A percentile compares a stretch with the other conserved stretches of the same genome.
These are phyloP conservation scores for Eupeodes luniger DNA, from an alignment of 2,888 invertebrate genomes.

Conservation along the genomic window DNA sequence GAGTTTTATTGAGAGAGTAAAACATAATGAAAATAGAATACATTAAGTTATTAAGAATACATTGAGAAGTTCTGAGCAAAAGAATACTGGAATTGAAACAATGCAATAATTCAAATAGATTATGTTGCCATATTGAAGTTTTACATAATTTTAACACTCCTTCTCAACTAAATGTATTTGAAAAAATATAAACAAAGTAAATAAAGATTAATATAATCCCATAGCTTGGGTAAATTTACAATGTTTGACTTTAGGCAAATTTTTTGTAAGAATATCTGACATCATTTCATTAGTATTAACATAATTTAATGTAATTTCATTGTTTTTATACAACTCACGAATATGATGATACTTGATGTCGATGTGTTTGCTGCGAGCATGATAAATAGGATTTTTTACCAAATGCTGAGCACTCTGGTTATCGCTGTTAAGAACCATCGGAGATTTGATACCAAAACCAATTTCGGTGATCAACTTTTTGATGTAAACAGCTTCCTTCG, in stretches of 20 bases:
- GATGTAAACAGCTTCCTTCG: background rate
- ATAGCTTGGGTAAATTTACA: background rate
- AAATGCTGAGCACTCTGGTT: background rate
- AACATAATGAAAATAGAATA: too few relatives aligned
- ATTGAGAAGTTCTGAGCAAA: too few relatives aligned
- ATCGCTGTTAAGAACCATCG: background rate
- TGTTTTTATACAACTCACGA: background rate
- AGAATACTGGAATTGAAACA: too few relatives aligned
- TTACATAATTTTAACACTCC: too few relatives aligned
- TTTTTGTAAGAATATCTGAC: background rate
- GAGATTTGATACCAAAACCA: background rate
- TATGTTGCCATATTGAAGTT: too few relatives aligned
- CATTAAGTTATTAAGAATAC: too few relatives aligned
- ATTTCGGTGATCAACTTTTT: background rate
- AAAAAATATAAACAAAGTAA: too few relatives aligned
- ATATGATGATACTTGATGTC: constrained; percentile 7
- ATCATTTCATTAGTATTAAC: constrained; percentile 11
- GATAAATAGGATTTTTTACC: background rate
- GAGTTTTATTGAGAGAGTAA: too few relatives aligned
- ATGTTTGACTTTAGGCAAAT: constrained; percentile 1
- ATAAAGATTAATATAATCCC: background rate
- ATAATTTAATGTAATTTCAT: background rate
- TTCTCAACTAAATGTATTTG: too few relatives aligned
- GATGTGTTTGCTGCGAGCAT: background rate
- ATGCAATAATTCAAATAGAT: too few relatives aligned